phyloP scores from a whole-genome alignment of 2,113 vertebrate species.

The Isichthys henryi region DNA sequence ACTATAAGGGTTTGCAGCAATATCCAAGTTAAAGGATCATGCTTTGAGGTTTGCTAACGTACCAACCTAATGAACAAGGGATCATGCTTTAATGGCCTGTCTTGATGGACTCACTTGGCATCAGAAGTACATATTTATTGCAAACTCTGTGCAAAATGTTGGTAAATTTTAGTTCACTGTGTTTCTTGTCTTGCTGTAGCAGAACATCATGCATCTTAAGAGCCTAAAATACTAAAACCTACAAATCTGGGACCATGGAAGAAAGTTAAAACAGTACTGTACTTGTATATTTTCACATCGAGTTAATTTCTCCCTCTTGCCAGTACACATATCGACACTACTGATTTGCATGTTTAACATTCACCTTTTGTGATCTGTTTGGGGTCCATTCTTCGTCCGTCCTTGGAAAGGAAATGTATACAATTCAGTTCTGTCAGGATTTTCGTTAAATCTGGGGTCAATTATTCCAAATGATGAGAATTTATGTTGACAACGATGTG shows the following conservation, averaged over 20 bases:
- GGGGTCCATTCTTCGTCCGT: neutral
- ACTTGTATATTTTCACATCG: neutral
- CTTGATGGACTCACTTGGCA: slow-evolving; percentile 41
- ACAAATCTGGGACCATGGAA: slow-evolving; percentile 13
- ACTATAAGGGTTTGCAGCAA: neutral
- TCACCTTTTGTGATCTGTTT: neutral
- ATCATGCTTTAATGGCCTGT: slow-evolving; percentile 34
- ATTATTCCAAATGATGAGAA: neutral
- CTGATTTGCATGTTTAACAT: neutral
- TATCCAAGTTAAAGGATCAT: slow-evolving; percentile 27
- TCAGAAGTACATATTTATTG: slow-evolving; percentile 31
- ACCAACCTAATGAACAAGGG: slow-evolving; percentile 30
- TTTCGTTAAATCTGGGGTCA: neutral
- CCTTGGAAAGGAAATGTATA: neutral
- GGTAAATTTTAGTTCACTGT: slow-evolving; percentile 6
- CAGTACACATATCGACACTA: neutral
- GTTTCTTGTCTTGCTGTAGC: neutral
- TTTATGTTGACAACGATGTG: neutral
- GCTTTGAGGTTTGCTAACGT: slow-evolving; percentile 21
- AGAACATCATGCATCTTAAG: neutral
- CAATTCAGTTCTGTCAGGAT: neutral
- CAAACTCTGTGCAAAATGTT: slow-evolving; percentile 27
- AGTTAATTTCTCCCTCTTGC: neutral
- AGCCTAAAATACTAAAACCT: slow-evolving; percentile 1
- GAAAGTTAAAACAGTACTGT: slow-evolving; percentile 19